Evolutionary conservation across 2,797 vertebrate species (phyloP).

Genomic region (Mormyrus proboscirostris): DNA sequence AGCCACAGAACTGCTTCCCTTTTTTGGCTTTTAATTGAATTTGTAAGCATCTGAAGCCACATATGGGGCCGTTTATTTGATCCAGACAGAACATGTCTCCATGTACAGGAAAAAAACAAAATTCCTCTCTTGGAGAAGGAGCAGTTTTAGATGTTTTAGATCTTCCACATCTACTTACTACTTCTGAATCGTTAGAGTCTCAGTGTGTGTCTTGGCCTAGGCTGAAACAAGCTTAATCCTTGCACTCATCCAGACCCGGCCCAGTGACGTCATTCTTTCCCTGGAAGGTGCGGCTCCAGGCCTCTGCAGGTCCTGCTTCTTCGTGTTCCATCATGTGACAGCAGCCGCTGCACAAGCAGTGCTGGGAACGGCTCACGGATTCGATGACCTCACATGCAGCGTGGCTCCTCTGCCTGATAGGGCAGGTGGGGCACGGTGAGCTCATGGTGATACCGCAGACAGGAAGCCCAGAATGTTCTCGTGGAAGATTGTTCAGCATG

Average conservation of each 20-base stretch:
- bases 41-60: background rate
- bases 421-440: background rate
- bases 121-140: background rate
- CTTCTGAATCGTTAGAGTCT: background rate
- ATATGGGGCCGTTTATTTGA: constrained; percentile 6
- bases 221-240: background rate
- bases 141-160: background rate
- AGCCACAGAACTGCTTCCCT: background rate
- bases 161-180: background rate
- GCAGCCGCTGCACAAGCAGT: background rate
- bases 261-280: background rate
- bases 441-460: background rate
- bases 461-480: background rate
- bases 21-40: constrained; percentile 13
- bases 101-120: background rate
- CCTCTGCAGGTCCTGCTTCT: background rate
- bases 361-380: background rate
- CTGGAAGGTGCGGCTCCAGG: background rate
- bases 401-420: background rate
- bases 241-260: background rate
- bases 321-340: background rate
- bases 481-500: background rate
- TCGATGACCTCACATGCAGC: background rate
- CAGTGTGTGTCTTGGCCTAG: background rate
- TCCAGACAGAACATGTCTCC: background rate